Evolutionary conservation across 2,888 invertebrate genomes (phyloP).

Genomic region (Cosmia pyralina): DNA sequence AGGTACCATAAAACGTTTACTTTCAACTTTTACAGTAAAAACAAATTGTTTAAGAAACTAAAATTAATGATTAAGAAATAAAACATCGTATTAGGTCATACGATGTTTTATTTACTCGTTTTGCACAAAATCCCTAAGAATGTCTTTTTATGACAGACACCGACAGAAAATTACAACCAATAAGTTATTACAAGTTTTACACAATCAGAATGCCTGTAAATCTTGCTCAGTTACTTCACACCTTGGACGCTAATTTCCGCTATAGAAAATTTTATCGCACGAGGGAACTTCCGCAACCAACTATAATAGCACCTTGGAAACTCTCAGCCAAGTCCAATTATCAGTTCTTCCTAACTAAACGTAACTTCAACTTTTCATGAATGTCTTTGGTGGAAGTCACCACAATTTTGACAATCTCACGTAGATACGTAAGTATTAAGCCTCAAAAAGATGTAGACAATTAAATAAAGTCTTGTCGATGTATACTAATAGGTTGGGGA

Average conservation of each 20-base stretch:
- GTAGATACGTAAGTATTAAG: no score
- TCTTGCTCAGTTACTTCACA: background rate
- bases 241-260: conserved; percentile 10
- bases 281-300: background rate
- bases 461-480: no score
- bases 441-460: no score
- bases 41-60: background rate
- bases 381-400: background rate
- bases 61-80: background rate
- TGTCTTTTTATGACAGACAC: background rate
- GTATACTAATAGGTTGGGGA: no score
- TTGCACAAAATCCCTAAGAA: background rate
- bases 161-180: background rate
- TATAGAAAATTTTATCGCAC: background rate
- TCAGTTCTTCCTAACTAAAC: no score
- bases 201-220: background rate
- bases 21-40: background rate
- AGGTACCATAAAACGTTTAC: background rate
- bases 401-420: no score
- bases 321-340: background rate
- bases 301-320: background rate
- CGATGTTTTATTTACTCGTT: background rate
- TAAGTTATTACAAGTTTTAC: background rate
- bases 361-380: background rate
- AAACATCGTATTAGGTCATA: background rate